phyloP scores from a whole-genome alignment of 2,113 vertebrate genomes.

The Megaceryle maxima region DNA sequence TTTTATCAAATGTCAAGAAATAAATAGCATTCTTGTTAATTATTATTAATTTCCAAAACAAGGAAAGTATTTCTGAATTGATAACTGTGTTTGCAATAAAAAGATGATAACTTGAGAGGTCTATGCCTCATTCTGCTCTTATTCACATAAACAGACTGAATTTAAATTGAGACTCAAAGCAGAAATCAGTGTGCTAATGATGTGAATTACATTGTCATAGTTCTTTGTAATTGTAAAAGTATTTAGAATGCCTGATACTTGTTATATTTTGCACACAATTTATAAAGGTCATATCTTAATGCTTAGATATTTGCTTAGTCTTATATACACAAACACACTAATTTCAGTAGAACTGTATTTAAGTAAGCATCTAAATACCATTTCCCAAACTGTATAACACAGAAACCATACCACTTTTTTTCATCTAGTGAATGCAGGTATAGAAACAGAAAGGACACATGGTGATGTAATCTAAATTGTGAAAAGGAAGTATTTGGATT shows the following conservation, averaged over 20 bases:
- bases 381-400: not conserved
- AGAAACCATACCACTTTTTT: not conserved
- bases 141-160: not conserved
- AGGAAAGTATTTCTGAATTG: not conserved
- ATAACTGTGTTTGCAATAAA: not conserved
- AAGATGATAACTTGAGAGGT: not conserved
- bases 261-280: not conserved
- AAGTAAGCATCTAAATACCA: not conserved
- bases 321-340: not conserved
- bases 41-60: not conserved
- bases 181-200: not conserved
- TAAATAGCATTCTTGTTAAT: not conserved
- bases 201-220: not conserved
- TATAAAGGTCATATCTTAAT: not conserved
- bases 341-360: not conserved
- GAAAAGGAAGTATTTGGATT: not conserved
- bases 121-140: not conserved
- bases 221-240: not conserved
- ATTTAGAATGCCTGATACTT: not conserved
- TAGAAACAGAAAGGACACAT: not conserved
- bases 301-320: not conserved
- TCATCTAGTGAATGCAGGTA: not conserved
- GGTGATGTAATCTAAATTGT: not conserved
- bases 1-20: not conserved
- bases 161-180: not conserved